Percentiles rank a stretch among this genome's conserved stretches.
phyloP scores from a whole-genome alignment of 2,113 vertebrate genomes.

The Grantiella picta region DNA sequence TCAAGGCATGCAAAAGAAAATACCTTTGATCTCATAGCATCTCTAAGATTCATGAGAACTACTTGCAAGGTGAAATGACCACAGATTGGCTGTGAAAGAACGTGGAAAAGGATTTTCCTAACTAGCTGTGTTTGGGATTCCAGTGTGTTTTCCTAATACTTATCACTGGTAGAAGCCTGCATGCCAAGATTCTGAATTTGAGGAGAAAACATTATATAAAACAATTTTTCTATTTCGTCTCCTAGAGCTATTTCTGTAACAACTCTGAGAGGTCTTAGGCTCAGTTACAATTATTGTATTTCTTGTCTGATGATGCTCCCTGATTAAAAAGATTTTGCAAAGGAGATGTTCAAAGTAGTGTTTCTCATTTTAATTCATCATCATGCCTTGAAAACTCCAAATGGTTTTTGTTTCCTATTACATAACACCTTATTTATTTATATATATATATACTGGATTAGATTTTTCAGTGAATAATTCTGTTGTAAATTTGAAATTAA shows the following conservation, averaged over 20 bases:
- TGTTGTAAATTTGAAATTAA: background rate
- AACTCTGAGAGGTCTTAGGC: background rate
- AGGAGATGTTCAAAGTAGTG: background rate
- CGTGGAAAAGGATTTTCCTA: background rate
- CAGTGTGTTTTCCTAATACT: background rate
- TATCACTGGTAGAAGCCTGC: background rate
- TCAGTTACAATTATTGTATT: background rate
- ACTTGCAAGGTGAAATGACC: background rate
- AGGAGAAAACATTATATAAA: background rate
- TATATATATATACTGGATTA: background rate
- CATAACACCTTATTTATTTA: background rate
- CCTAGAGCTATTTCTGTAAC: background rate
- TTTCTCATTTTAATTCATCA: background rate
- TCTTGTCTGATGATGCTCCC: background rate
- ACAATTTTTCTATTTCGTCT: background rate
- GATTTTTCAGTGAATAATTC: background rate
- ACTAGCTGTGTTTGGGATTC: background rate
- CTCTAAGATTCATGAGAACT: background rate
- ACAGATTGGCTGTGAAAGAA: background rate
- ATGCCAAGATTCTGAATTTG: background rate
- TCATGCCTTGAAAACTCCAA: background rate
- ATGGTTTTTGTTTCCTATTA: background rate
- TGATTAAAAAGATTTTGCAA: background rate
- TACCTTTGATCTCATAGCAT: background rate
- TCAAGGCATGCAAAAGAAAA: background rate